Conservation (phyloP, 2,888 invertebrate species). For the Agrochola lychnidis region DNA sequence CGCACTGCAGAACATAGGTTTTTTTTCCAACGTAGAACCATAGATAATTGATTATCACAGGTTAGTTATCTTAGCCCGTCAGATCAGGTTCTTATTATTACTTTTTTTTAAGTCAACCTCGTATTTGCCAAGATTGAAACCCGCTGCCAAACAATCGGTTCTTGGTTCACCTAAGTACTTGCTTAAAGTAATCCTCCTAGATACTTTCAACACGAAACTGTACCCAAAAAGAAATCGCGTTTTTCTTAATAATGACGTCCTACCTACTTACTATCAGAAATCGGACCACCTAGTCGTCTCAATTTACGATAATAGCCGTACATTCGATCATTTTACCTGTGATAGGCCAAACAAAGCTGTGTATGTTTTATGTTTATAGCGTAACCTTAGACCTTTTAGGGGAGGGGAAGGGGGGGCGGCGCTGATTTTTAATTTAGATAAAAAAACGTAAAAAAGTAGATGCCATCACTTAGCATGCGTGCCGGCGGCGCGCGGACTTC, state of each 20-base stretch:
- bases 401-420: constrained; percentile 54
- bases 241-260: constrained; percentile 13
- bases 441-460: constrained; percentile 77
- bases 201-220: not conserved
- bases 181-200: not conserved
- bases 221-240: constrained; percentile 1
- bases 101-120: not conserved
- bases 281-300: constrained; percentile 37
- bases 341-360: constrained; percentile 51
- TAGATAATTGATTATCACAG: too few species aligned
- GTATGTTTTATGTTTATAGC: constrained; percentile 62
- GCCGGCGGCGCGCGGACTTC: constrained; percentile 55
- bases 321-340: constrained; percentile 47
- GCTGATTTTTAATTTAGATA: constrained; percentile 86
- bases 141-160: not conserved
- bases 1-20: not conserved
- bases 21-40: not conserved
- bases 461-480: constrained; percentile 76
- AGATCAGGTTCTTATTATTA: too few species aligned
- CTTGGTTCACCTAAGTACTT: not conserved
- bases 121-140: not conserved
- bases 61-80: not conserved
- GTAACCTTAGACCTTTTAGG: constrained; percentile 75
- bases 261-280: constrained; percentile 12
- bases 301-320: constrained; percentile 39